Conservation (phyloP, 1,140 invertebrate genomes). For the Saccostrea cuccullata region DNA sequence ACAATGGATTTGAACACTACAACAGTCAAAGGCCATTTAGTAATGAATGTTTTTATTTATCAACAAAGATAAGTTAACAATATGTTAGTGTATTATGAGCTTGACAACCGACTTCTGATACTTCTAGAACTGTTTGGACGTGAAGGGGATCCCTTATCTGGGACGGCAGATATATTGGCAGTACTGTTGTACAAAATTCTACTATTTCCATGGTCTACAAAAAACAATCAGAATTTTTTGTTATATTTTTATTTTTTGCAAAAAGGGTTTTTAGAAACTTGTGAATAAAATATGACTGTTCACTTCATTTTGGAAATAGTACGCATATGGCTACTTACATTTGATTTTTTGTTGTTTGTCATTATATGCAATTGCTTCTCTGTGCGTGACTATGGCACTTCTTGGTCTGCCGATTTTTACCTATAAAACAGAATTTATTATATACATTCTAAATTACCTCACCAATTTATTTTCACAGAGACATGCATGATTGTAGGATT, state of each 20-base stretch:
- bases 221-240: not conserved
- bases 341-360: constrained; percentile 8
- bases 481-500: not conserved
- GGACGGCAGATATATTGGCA: not conserved
- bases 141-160: not conserved
- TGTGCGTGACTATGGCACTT: constrained; percentile 53
- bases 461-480: not conserved
- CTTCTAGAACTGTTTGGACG: not conserved
- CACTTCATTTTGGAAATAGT: not conserved
- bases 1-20: not conserved
- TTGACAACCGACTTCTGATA: not conserved
- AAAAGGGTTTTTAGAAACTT: not conserved
- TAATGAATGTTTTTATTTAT: not conserved
- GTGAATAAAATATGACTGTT: not conserved
- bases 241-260: too few relatives aligned
- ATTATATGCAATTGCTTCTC: constrained; percentile 32
- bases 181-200: not conserved
- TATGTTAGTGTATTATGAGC: not conserved
- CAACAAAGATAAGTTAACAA: constrained; percentile 9
- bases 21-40: not conserved
- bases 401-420: constrained; percentile 41
- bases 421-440: not conserved
- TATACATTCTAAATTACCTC: not conserved
- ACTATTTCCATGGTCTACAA: not conserved
- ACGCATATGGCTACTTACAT: not conserved